Base-by-base conservation (phyloP, 1,140 invertebrate species). In the Parapsyche elsis region DNA sequence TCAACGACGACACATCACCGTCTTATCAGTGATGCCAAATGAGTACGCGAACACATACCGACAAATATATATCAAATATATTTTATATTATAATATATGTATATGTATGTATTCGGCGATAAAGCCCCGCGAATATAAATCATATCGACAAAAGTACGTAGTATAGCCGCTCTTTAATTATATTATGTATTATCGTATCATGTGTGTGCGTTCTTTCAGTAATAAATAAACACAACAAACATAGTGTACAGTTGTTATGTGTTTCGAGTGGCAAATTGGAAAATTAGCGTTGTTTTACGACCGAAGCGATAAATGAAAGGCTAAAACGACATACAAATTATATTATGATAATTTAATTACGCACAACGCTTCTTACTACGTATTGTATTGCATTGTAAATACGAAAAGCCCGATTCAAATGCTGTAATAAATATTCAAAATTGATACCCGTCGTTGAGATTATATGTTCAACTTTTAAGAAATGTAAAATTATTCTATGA, bases 11-110 rank as follows among this genome's bases (percentile, higher is more conserved):
- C 16, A 14, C 16, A 53, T 14, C 49, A 53, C 49, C 73, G 49
- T 82, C 81, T 82, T 82, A 82, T 82, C 81, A 30, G 12, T 12
- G 49, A 16, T 53, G 16, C 49, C 16, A 53, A 2, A 14, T 53
- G 12, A 4, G 12, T 53, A 53, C n/a, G n/a, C n/a, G n/a, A n/a
- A n/a, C 12, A 53, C 16, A 53, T 12, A 53, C 16, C 4, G 10
- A 46, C 12, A 46, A 7, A 46, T 53, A 53, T 53, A 53, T 53
- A 53, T 46, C n/a, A 38, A 21, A 61, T n/a, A 44, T 44, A 26
- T 71, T 16, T 71, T 9, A 21, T 45, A 23, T n/a, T 9, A 26
- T n/a, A n/a, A n/a, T n/a, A n/a, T n/a, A n/a, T n/a, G n/a, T n/a
- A n/a, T n/a, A n/a, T n/a, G n/a, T 23, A 71, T 7, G 9, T 45